phyloP scores from a whole-genome alignment of 2,113 vertebrate genomes.

The Vidua chalybeata region DNA sequence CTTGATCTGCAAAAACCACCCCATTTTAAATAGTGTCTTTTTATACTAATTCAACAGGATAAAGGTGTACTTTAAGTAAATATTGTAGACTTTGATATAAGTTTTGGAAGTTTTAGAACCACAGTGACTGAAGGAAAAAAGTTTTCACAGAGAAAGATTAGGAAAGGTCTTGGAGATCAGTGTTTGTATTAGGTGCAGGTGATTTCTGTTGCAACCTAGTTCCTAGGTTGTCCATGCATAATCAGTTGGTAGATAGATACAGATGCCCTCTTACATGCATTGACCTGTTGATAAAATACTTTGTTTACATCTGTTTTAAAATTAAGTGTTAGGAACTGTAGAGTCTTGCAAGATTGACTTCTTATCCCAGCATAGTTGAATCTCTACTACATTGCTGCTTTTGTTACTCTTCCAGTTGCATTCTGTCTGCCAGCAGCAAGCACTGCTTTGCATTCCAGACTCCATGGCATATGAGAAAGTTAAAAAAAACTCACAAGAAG shows the following conservation, averaged over 20 bases:
- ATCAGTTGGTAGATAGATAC: not conserved
- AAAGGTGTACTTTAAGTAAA: not conserved
- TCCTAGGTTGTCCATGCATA: not conserved
- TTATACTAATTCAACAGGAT: not conserved
- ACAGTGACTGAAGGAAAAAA: not conserved
- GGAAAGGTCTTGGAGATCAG: not conserved
- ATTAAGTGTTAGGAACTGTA: not conserved
- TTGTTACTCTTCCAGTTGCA: not conserved
- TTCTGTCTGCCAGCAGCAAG: not conserved
- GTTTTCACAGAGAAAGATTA: not conserved
- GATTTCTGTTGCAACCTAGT: not conserved
- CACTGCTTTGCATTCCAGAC: not conserved
- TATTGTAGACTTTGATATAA: not conserved
- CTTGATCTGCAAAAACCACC: not conserved
- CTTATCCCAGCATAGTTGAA: not conserved
- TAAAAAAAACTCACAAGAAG: not conserved
- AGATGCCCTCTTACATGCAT: not conserved
- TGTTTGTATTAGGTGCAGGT: not conserved
- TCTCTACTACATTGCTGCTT: not conserved
- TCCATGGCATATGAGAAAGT: not conserved
- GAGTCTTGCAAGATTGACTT: not conserved
- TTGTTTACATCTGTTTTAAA: not conserved
- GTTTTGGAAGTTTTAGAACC: not conserved
- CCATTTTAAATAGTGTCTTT: not conserved
- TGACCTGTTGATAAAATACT: not conserved